phyloP scores from a whole-genome alignment of 2,888 invertebrate species.

The Hirtodrosophila confusa region DNA sequence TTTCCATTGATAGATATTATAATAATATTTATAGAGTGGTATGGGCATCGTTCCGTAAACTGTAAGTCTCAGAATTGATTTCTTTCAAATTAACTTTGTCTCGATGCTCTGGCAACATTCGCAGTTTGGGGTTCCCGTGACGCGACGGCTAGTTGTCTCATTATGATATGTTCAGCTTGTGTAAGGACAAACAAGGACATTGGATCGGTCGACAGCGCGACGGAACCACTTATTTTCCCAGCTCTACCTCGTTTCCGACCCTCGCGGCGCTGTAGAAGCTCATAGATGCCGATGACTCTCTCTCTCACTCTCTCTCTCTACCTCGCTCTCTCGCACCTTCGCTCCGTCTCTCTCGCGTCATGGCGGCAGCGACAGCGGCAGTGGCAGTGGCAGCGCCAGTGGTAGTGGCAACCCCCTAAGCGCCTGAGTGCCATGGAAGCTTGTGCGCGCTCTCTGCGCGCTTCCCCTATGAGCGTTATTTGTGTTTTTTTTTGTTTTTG shows the following conservation, averaged over 20 bases:
- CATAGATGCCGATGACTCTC: slow-evolving; percentile 23
- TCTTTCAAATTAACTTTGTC: slow-evolving; percentile 42
- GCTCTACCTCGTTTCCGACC: slow-evolving; percentile 37
- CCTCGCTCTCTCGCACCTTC: slow-evolving; percentile 10
- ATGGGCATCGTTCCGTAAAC: slow-evolving; percentile 7
- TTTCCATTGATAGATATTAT: slow-evolving; percentile 6
- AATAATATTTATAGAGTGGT: slow-evolving; percentile 34
- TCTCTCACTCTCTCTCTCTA: neutral
- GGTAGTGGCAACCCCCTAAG: slow-evolving; percentile 65
- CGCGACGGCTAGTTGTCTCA: slow-evolving; percentile 67
- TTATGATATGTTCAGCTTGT: slow-evolving; percentile 71
- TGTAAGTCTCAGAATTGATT: slow-evolving; percentile 35
- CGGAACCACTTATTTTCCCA: slow-evolving; percentile 57
- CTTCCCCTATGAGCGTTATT: slow-evolving; percentile 60
- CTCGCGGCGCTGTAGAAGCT: slow-evolving; percentile 23
- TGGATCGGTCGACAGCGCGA: slow-evolving; percentile 55
- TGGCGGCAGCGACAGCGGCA: slow-evolving; percentile 36
- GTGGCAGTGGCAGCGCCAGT: slow-evolving; percentile 1
- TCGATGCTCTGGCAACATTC: slow-evolving; percentile 4
- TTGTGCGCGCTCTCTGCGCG: slow-evolving; percentile 32
- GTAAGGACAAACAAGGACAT: slow-evolving; percentile 68
- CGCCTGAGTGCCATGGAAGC: slow-evolving; percentile 39
- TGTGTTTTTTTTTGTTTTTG: slow-evolving; percentile 29
- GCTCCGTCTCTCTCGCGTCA: slow-evolving; percentile 25
- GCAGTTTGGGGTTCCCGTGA: slow-evolving; percentile 40